These are phyloP conservation scores for Drosophila pseudotakahashii DNA, from an alignment of 2,888 invertebrate species.

Conservation along the genomic window DNA sequence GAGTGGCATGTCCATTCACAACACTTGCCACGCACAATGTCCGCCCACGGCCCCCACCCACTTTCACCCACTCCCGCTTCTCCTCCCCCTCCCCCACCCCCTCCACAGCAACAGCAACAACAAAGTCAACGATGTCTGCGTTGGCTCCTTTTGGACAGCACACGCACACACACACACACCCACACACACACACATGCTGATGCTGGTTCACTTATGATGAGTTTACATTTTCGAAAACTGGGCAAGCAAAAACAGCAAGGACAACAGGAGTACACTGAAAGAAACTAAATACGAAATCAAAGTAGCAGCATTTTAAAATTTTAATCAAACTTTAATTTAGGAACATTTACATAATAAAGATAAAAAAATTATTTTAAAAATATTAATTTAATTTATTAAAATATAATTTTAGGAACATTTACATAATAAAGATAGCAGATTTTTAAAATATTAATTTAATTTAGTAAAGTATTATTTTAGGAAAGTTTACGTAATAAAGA, in stretches of 20 bases:
- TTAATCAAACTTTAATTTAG: too few species aligned
- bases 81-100: conserved; percentile 2
- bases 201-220: conserved; percentile 78
- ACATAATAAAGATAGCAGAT: too few species aligned
- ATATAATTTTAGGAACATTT: too few species aligned
- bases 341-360: too few species aligned
- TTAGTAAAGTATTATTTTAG: too few species aligned
- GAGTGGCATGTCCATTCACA: conserved; percentile 71
- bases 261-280: conserved; percentile 32
- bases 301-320: too few species aligned
- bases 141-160: conserved; percentile 53
- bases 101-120: conserved; percentile 14
- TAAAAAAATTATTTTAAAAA: too few species aligned
- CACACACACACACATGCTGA: conserved; percentile 44
- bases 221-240: conserved; percentile 79
- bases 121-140: conserved; percentile 57
- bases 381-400: too few species aligned
- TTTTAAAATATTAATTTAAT: too few species aligned
- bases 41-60: not conserved
- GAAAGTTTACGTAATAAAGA: too few species aligned
- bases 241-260: conserved; percentile 62
- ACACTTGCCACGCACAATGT: conserved; percentile 71
- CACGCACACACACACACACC: conserved; percentile 6
- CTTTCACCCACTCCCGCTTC: not conserved
- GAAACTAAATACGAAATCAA: not conserved